phyloP scores from a whole-genome alignment of 2,113 vertebrate species.

The Colinus virginianus region DNA sequence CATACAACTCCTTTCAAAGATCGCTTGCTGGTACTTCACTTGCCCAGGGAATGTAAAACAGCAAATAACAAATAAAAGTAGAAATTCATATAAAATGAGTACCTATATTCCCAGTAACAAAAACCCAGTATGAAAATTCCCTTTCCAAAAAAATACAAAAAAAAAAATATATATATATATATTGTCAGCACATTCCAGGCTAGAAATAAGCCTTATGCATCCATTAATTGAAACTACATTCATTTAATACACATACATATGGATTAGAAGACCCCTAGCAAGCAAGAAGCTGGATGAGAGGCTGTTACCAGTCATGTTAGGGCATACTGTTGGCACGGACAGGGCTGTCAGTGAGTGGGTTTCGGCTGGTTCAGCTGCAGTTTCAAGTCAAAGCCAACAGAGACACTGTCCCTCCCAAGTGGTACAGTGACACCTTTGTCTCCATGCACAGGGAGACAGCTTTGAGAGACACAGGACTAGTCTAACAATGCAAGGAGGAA shows the following conservation, averaged over 20 bases:
- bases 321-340: neutral
- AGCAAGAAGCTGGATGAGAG: accelerated
- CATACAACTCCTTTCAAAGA: neutral
- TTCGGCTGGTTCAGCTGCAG: neutral
- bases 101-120: neutral
- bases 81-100: neutral
- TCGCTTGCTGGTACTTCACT: neutral
- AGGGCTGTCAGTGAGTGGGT: conserved; percentile 20
- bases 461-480: neutral
- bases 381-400: conserved; percentile 6
- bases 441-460: neutral
- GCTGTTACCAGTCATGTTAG: neutral
- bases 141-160: neutral
- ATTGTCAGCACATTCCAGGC: neutral
- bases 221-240: neutral
- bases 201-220: neutral
- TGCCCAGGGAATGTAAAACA: neutral
- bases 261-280: neutral
- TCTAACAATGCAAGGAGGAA: neutral
- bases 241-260: neutral
- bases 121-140: too few species aligned
- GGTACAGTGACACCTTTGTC: neutral
- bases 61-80: neutral
- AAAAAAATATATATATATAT: neutral
- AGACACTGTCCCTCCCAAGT: neutral